Percentiles rank a stretch among this genome's conserved stretches.
phyloP scores from a whole-genome alignment of 1,140 invertebrate genomes.

The Adoxophyes honmai region DNA sequence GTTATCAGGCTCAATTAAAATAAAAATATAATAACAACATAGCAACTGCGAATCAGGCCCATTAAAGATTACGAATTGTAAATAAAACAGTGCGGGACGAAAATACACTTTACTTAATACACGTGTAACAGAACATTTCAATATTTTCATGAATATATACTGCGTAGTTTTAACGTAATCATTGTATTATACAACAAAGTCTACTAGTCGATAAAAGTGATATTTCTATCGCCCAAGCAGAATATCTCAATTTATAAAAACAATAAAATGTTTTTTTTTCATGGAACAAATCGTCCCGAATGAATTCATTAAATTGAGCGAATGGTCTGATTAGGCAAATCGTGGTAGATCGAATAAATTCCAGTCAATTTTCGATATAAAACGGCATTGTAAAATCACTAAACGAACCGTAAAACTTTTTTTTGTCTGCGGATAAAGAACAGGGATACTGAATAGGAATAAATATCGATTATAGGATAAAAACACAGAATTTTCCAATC shows the following conservation, averaged over 20 bases:
- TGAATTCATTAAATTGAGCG: background rate
- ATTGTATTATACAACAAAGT: too few relatives aligned
- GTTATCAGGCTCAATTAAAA: background rate
- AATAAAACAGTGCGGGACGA: background rate
- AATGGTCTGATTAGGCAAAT: background rate
- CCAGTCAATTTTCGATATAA: background rate
- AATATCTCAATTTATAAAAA: too few relatives aligned
- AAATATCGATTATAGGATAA: too few relatives aligned
- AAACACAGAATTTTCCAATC: too few relatives aligned
- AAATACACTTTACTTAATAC: background rate
- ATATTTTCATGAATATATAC: too few relatives aligned
- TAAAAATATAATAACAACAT: background rate
- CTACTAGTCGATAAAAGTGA: too few relatives aligned
- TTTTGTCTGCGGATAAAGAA: background rate
- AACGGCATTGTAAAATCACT: background rate
- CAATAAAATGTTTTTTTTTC: too few relatives aligned
- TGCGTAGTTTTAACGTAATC: too few relatives aligned
- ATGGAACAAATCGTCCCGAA: too few relatives aligned
- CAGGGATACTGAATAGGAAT: too few relatives aligned
- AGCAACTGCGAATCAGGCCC: background rate
- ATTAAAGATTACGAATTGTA: background rate
- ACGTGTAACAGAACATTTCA: background rate
- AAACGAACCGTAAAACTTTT: conserved; percentile 1
- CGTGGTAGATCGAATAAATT: conserved; percentile 1
- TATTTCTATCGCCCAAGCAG: too few relatives aligned